A percentile compares a stretch with the other conserved stretches of the same genome.
Conservation (phyloP, 2,797 vertebrate species). For the Paramormyrops hopkinsi region DNA sequence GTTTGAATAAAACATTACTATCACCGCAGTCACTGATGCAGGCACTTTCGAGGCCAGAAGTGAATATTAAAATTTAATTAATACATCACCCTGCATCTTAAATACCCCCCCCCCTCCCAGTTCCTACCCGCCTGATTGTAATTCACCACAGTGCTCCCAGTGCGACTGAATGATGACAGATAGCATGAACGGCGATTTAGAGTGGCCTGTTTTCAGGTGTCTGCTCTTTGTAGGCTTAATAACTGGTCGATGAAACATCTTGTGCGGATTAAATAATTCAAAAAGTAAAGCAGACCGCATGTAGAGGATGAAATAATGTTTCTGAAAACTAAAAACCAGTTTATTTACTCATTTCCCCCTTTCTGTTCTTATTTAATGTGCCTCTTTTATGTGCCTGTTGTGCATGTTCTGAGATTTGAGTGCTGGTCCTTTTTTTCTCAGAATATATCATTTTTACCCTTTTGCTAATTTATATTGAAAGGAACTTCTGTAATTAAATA, state of each 20-base stretch:
- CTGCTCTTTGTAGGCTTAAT: neutral
- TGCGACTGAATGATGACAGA: neutral
- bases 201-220: neutral
- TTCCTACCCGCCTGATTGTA: neutral
- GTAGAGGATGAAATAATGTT: neutral
- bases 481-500: neutral
- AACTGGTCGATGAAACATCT: neutral
- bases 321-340: neutral
- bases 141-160: neutral
- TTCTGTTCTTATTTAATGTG: neutral
- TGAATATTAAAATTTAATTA: constrained; percentile 1
- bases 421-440: neutral
- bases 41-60: neutral
- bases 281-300: neutral
- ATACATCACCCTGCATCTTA: constrained; percentile 4
- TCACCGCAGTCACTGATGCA: neutral
- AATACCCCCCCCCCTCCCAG: neutral
- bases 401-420: neutral
- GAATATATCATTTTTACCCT: neutral
- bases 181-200: neutral
- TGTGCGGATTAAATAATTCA: neutral
- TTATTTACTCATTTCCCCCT: neutral
- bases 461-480: neutral
- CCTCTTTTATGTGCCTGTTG: neutral
- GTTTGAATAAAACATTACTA: constrained; percentile 7